These are phyloP conservation scores for Physeter macrocephalus DNA, from an alignment of 2,113 vertebrate species.

Conservation along the genomic window DNA sequence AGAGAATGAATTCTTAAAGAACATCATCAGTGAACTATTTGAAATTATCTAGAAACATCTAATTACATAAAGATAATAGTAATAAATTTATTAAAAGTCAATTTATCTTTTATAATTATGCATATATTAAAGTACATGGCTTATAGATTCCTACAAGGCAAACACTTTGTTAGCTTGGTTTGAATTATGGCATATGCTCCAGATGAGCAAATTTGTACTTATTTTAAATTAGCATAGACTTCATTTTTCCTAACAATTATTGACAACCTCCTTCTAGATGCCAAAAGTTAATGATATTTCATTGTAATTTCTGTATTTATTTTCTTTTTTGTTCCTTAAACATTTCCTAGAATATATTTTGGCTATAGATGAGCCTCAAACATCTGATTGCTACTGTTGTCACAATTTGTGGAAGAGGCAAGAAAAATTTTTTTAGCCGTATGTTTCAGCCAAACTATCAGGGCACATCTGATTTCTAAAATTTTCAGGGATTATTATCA, in stretches of 20 bases:
- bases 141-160: neutral
- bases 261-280: neutral
- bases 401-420: neutral
- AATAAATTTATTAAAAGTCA: neutral
- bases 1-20: neutral
- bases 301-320: neutral
- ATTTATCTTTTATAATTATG: neutral
- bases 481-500: conserved; percentile 15
- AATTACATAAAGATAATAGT: neutral
- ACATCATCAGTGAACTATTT: neutral
- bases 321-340: neutral
- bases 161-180: neutral
- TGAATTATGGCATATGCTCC: neutral
- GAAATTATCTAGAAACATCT: neutral
- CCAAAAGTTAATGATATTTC: neutral
- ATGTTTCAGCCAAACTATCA: conserved; percentile 2
- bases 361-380: neutral
- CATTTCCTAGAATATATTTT: neutral
- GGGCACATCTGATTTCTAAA: neutral
- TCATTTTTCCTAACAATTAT: neutral
- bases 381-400: neutral
- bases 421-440: neutral
- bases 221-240: neutral
- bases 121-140: neutral
- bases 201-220: neutral